Conservation (phyloP, 2,113 vertebrate species). For the Chloroceryle aenea region DNA sequence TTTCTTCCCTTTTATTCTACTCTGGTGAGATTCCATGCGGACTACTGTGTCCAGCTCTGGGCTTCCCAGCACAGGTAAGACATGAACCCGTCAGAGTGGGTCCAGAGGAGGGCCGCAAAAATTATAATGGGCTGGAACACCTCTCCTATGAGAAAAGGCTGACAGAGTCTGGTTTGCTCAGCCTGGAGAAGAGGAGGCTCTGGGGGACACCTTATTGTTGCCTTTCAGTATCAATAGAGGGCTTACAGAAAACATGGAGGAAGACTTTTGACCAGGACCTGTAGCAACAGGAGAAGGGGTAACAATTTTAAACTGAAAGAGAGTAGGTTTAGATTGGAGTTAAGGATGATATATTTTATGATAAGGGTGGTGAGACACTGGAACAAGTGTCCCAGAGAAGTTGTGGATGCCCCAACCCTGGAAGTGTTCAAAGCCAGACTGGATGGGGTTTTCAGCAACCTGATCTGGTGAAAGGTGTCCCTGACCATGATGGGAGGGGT, state of each 20-base stretch:
- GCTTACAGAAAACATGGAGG: not conserved
- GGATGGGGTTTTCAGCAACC: not conserved
- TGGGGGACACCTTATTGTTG: not conserved
- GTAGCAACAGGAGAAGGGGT: not conserved
- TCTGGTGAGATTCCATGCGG: not conserved
- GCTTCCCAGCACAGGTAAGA: no score
- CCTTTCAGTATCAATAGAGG: not conserved
- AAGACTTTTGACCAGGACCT: not conserved
- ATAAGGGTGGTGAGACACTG: not conserved
- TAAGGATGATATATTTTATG: not conserved
- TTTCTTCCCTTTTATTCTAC: not conserved
- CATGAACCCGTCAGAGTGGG: not conserved
- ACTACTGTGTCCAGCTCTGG: not conserved
- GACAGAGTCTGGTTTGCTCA: not conserved
- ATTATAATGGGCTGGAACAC: not conserved
- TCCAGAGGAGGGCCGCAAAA: not conserved
- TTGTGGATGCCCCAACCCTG: fast-evolving
- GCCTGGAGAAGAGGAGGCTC: not conserved
- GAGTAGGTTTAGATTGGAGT: not conserved
- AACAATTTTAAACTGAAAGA: not conserved
- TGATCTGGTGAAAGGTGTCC: not conserved
- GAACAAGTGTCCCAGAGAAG: not conserved
- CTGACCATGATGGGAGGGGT: not conserved
- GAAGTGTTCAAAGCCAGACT: not conserved
- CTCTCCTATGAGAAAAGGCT: not conserved